Evolutionary conservation across 2,888 invertebrate species (phyloP).

Genomic region (Sipha maydis): DNA sequence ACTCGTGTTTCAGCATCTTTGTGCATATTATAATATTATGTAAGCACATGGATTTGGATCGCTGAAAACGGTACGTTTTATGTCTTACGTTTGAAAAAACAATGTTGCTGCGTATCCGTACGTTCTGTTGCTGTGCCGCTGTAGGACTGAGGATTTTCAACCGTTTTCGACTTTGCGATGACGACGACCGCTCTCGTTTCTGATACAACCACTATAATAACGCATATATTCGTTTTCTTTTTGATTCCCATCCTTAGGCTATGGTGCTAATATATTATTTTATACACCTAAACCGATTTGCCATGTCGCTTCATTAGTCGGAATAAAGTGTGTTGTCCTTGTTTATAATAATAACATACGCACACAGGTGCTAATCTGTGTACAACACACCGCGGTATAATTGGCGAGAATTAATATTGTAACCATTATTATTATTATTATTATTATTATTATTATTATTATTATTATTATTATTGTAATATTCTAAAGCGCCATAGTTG

Average conservation of each 20-base stretch:
- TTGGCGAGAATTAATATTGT: neutral
- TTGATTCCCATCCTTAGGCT: neutral
- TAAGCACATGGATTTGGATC: no score
- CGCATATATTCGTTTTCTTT: neutral
- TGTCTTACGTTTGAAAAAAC: neutral
- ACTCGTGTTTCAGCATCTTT: no score
- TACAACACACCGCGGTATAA: neutral
- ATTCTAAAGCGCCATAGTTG: neutral
- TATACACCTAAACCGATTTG: neutral
- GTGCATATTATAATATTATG: neutral
- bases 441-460: constrained; percentile 23
- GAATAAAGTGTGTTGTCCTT: neutral
- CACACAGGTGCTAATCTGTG: neutral
- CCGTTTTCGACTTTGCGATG: no score
- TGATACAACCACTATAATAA: neutral
- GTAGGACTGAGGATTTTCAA: no score
- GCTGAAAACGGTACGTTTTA: neutral
- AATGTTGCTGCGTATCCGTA: neutral
- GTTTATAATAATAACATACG: neutral
- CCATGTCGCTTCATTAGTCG: neutral
- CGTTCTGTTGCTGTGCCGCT: no score
- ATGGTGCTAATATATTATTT: neutral
- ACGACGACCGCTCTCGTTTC: no score
- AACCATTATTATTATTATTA: neutral
- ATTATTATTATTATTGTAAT: neutral